phyloP scores from a whole-genome alignment of 2,797 vertebrate genomes.

The Leuciscus waleckii region DNA sequence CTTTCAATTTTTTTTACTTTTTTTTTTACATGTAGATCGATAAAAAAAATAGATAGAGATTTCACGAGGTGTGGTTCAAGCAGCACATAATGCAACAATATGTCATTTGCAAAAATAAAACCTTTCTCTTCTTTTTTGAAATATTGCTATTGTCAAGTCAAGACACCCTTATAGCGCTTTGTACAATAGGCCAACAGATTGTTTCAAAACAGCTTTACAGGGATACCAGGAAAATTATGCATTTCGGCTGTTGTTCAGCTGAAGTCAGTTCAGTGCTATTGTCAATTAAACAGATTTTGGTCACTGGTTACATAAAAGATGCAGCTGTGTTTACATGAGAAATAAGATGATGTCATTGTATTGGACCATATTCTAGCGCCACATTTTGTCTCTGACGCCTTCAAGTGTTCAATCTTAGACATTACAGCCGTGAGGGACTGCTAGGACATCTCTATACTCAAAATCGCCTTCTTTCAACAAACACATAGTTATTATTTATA shows the following conservation, averaged over 20 bases:
- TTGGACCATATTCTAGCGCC: background rate
- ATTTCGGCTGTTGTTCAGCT: too few species aligned
- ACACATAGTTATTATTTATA: background rate
- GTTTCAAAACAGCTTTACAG: too few species aligned
- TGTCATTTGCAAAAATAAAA: background rate
- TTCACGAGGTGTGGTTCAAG: too few species aligned
- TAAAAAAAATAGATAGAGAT: background rate
- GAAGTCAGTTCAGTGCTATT: background rate
- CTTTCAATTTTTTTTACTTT: background rate
- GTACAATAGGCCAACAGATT: too few species aligned
- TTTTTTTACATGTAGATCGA: background rate
- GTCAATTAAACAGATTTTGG: background rate
- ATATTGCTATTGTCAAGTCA: too few species aligned
- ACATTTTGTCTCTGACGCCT: slow-evolving; percentile 46
- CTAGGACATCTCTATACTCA: background rate
- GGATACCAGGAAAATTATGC: too few species aligned
- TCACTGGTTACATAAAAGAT: slow-evolving; percentile 14
- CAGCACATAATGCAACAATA: too few species aligned
- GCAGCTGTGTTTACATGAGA: slow-evolving; percentile 18
- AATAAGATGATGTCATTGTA: slow-evolving; percentile 45
- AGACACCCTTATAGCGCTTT: too few species aligned
- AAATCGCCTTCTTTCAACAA: background rate
- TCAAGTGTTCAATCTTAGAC: slow-evolving; percentile 25
- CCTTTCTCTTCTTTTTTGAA: background rate
- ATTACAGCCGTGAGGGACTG: background rate